Conservation (phyloP, 2,113 vertebrate genomes). For the Aramus guarauna region DNA sequence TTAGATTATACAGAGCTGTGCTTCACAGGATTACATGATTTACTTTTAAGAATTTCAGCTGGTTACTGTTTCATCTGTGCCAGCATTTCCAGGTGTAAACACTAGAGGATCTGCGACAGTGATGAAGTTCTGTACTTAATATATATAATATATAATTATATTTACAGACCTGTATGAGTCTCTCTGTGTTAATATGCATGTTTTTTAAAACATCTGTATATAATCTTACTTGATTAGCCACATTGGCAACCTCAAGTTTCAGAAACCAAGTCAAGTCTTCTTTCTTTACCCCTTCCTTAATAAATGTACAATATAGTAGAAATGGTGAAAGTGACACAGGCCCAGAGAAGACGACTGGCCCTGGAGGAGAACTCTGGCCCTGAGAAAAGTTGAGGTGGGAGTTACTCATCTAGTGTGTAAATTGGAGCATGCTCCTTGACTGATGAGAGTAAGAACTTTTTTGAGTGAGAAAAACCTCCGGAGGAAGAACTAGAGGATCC, state of each 20-base stretch:
- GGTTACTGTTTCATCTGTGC: background rate
- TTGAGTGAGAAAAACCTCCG: background rate
- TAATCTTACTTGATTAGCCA: background rate
- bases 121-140: background rate
- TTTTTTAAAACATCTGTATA: background rate
- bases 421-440: conserved; percentile 33
- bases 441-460: background rate
- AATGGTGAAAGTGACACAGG: background rate
- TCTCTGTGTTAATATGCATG: fast-evolving
- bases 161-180: background rate
- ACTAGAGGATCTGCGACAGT: background rate
- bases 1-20: background rate
- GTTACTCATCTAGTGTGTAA: background rate
- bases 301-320: background rate
- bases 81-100: background rate
- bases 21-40: background rate
- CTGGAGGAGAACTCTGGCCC: background rate
- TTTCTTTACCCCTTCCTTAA: background rate
- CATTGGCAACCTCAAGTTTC: background rate
- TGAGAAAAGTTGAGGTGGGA: background rate
- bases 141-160: background rate
- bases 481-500: background rate
- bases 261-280: background rate
- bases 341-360: background rate
- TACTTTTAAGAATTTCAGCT: background rate